These are phyloP conservation scores for Sterrhoptilus dennistouni DNA, from an alignment of 2,113 vertebrate species.

Conservation along the genomic window DNA sequence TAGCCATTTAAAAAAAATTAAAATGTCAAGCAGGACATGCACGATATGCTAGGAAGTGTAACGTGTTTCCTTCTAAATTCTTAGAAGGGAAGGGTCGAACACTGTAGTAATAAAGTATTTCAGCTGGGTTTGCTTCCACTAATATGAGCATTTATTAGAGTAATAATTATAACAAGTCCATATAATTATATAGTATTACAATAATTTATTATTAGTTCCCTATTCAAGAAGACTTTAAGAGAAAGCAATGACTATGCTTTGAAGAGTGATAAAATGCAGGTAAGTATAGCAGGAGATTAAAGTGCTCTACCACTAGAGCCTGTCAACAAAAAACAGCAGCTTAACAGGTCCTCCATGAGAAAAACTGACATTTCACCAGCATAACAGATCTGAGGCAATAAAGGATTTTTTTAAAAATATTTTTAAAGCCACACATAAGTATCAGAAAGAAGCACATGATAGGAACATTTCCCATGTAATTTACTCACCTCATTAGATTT, in stretches of 20 bases:
- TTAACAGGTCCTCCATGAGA: not conserved
- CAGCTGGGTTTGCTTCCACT: not conserved
- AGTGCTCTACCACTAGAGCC: not conserved
- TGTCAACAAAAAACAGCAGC: not conserved
- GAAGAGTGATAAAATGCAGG: not conserved
- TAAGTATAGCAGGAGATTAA: not conserved
- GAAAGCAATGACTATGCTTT: not conserved
- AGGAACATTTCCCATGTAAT: rapidly evolving
- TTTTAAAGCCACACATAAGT: not conserved
- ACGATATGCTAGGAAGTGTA: not conserved
- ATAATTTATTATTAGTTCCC: not conserved
- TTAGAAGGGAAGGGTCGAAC: not conserved
- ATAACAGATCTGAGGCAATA: not conserved
- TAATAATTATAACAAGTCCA: not conserved
- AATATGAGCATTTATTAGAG: not conserved
- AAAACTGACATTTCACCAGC: not conserved
- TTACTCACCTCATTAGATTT: not conserved
- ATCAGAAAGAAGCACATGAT: not conserved
- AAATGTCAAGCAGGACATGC: not conserved
- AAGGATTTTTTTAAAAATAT: not conserved
- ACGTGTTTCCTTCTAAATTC: not conserved
- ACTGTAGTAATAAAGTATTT: not conserved
- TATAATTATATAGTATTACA: not conserved
- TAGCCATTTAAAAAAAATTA: not conserved
- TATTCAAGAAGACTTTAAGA: not conserved